A percentile compares a stretch with the other conserved stretches of the same genome.
Conservation (phyloP, 2,113 vertebrate genomes). For the Ciconia maguari region DNA sequence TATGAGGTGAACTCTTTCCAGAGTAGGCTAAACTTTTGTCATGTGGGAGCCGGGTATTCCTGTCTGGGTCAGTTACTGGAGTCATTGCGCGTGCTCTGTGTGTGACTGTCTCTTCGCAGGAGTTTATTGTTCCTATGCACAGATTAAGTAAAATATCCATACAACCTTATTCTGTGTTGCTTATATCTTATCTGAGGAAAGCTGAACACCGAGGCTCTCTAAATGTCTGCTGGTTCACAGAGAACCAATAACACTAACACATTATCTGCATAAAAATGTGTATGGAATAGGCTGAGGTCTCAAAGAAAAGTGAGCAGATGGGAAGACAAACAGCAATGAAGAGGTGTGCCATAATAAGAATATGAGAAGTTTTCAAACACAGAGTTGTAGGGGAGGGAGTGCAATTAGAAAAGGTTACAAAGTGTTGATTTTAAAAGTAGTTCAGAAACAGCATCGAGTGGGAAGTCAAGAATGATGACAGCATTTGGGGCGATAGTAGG, state of each 20-base stretch:
- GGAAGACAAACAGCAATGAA: neutral
- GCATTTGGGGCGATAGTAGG: neutral
- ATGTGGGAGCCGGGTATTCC: neutral
- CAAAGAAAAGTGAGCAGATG: neutral
- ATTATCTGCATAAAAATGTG: neutral
- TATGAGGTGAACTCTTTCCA: neutral
- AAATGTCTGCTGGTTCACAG: neutral
- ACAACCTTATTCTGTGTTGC: neutral
- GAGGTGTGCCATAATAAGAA: neutral
- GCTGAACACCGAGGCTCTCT: neutral
- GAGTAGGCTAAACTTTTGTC: neutral
- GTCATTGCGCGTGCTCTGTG: accelerated
- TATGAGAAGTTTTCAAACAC: neutral
- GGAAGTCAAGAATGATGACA: neutral
- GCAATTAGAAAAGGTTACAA: neutral
- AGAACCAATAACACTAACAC: neutral
- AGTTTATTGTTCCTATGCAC: neutral
- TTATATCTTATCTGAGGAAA: neutral
- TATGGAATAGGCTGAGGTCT: neutral
- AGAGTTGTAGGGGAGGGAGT: neutral
- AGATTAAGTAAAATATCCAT: neutral
- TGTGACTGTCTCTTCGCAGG: neutral
- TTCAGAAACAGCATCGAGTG: neutral
- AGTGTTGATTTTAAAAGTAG: neutral
- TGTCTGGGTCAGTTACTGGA: neutral